Conservation (phyloP, 2,888 invertebrate species). For the Smittia sp. region DNA sequence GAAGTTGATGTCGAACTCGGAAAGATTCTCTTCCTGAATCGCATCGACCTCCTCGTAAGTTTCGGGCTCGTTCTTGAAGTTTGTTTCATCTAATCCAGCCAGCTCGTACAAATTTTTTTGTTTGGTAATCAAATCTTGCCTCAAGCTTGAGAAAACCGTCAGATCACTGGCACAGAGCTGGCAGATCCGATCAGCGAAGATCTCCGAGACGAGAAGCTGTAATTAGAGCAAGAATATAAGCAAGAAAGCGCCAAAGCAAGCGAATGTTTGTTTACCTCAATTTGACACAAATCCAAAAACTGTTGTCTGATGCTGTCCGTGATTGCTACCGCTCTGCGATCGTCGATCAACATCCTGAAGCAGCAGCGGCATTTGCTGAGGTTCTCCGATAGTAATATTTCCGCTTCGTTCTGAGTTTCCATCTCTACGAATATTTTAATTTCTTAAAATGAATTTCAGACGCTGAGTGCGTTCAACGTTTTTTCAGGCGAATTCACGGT, state of each 20-base stretch:
- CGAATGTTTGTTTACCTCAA: conserved; percentile 4
- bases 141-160: neutral
- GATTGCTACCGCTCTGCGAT: neutral
- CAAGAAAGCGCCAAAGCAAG: neutral
- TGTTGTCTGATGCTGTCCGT: neutral
- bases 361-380: conserved; percentile 32
- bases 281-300: conserved; percentile 19
- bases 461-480: neutral
- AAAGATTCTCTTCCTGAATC: neutral
- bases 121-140: conserved; percentile 17
- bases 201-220: conserved; percentile 3
- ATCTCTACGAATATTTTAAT: neutral
- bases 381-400: neutral
- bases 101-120: conserved; percentile 8
- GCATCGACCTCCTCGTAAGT: conserved; percentile 11
- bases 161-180: conserved; percentile 27
- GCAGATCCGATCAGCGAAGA: conserved; percentile 27
- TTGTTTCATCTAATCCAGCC: neutral
- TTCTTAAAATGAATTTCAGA: neutral
- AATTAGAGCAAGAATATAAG: too few relatives aligned
- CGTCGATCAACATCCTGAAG: conserved; percentile 31
- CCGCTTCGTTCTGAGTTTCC: neutral
- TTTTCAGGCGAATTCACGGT: too few relatives aligned
- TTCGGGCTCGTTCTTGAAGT: neutral
- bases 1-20: too few relatives aligned